Base-by-base conservation (phyloP, 2,797 vertebrate genomes). In the Distichodus sexfasciatus region DNA sequence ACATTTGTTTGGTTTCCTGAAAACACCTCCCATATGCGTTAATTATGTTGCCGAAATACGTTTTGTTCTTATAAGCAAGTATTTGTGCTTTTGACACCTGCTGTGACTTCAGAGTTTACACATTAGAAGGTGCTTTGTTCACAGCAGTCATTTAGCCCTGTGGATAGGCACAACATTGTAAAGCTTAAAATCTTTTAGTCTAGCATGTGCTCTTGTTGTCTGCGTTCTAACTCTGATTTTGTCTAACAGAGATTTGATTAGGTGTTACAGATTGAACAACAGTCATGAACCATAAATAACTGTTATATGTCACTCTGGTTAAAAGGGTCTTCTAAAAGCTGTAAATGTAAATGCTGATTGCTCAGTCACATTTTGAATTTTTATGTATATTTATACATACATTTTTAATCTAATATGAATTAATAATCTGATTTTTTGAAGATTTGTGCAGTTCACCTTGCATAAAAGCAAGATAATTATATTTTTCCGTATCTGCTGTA, bases 31-130 rank as follows among this genome's bases (percentile, higher is more conserved):
- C 38, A 53, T 33, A 53, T 6, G 38, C 38, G 47, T 40, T 46
- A 44, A 70, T 70, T 70, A 70, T 17, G n/a, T 35, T 10, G 19
- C 8, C 3, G n/a, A 59, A 24, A 51, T 36, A 17, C 21, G n/a
- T 47, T 28, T 58, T 66, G 24, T 44, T 41, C 28, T 38, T 28
- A 60, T 8, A 23, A 40, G 7, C 15, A 59, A 40, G 26, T 40
- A 5, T 33, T 54, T 53, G 17, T n/a, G 38, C 26, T 61, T 69
- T 53, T 33, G 23, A 35, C 36, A 53, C 50, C 36, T 36, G 23
- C 9, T 33, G 8, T 31, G 58, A 53, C 36, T 36, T 59, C 28
- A 59, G 14, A 11, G 55, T 41, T 41, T 29, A 48, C 35, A 31
- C 31, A 28, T 26, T 41, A 41, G 21, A 40, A 59, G 55, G 33